Evolutionary conservation across 1,140 invertebrate genomes (phyloP), one percentile per base, ranked within the genome.

Genomic region (Lasaia peninsularis): DNA sequence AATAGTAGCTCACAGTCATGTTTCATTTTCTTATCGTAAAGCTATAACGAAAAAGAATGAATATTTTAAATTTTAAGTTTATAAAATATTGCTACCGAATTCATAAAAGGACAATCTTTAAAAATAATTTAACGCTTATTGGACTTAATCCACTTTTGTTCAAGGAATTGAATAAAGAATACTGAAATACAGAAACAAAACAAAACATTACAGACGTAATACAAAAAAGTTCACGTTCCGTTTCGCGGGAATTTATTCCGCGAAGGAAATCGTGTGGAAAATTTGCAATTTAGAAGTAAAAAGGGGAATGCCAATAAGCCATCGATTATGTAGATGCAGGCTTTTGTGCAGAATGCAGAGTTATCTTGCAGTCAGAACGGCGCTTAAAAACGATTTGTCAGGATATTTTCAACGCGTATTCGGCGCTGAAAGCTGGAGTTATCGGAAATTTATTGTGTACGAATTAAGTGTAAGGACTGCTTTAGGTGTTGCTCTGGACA

Each of bases 221-320:
- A 62, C 31, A 71, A 73, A 79, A 81, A 76, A 73, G 68, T 80
- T 83, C 80, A 69, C 78, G 71, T 79, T 78, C 71, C 71, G 73
- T 71, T 73, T 77, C 76, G 75, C 76, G 71, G 78, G 81, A 86
- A 86, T 86, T 77, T 86, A 86, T 86, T 84, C 81, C 63, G 71
- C 69, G 66, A 74, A 72, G 67, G 82, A 87, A 86, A 87, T 87
- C 84, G 84, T 81, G 84, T 73, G 80, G 82, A 87, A 87, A 87
- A 87, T 87, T 87, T 87, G 84, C 84, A 87, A 87, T 87, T 87
- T 87, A 79, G 78, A 81, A 84, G 84, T 86, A 84, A 80, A 44
- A 84, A 73, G 79, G 79, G 82, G 84, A 86, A 86, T 75, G 74
- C 71, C 82, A 87, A 87, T 87, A 87, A 86, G 78, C 82, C 76